phyloP scores from a whole-genome alignment of 2,113 vertebrate genomes.

The Glaucidium brasilianum region DNA sequence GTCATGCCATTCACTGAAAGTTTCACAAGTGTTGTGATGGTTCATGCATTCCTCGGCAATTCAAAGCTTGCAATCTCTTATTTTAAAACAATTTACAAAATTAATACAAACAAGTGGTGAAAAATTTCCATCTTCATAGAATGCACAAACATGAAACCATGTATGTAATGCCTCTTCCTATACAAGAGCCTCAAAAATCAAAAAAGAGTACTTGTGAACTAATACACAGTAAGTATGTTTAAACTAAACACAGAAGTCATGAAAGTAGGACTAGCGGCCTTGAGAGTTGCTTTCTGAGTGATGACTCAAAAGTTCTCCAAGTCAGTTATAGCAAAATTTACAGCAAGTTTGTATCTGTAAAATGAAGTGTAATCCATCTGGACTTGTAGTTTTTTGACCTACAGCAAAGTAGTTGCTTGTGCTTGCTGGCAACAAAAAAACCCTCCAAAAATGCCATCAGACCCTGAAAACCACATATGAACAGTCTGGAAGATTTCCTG shows the following conservation, averaged over 20 bases:
- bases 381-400: neutral
- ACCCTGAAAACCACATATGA: neutral
- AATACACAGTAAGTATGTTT: neutral
- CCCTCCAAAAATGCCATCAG: neutral
- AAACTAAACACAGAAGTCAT: neutral
- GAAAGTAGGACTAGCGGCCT: neutral
- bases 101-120: neutral
- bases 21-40: neutral
- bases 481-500: constrained; percentile 25
- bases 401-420: neutral
- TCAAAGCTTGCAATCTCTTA: neutral
- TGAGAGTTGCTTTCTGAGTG: neutral
- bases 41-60: neutral
- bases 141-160: neutral
- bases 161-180: neutral
- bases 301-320: neutral
- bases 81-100: neutral
- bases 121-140: neutral
- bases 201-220: neutral
- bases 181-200: neutral
- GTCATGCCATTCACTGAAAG: neutral
- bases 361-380: neutral
- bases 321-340: neutral
- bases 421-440: neutral
- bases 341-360: neutral